These are phyloP conservation scores for Psilopsiagon aymara DNA, from an alignment of 2,113 vertebrate species.

Conservation along the genomic window DNA sequence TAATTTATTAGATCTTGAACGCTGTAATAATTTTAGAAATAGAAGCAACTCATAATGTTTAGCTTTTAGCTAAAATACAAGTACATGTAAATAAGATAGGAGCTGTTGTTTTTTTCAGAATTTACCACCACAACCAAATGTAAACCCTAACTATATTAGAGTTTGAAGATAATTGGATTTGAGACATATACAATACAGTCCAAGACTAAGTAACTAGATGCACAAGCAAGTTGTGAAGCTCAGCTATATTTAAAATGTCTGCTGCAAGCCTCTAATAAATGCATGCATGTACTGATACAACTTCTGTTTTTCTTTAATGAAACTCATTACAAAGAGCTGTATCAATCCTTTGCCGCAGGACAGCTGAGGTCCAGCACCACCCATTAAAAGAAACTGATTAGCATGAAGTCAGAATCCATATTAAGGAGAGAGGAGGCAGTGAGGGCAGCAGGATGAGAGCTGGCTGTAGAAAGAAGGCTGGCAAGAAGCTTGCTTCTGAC, in stretches of 20 bases:
- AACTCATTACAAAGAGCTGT: not conserved
- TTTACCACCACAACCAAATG: not conserved
- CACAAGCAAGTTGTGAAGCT: not conserved
- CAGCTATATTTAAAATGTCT: not conserved
- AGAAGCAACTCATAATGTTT: not conserved
- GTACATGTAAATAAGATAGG: not conserved
- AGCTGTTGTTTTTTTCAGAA: not conserved
- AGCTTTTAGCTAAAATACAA: not conserved
- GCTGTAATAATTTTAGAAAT: not conserved
- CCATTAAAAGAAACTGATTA: not conserved
- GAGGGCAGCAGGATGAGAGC: not conserved
- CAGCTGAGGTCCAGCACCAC: not conserved
- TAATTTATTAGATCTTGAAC: not conserved
- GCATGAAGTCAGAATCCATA: not conserved
- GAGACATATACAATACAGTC: not conserved
- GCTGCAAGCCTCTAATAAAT: not conserved
- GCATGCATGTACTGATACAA: rapidly evolving
- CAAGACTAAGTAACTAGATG: not conserved
- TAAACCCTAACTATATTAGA: not conserved
- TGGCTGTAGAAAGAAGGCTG: not conserved
- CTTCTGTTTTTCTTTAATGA: not conserved
- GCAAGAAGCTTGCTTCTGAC: not conserved
- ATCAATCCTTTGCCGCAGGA: not conserved
- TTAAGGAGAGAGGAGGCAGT: not conserved
- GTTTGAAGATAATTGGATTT: not conserved